Percentiles rank a stretch among this genome's conserved stretches.
Conservation (phyloP, 2,113 vertebrate genomes). For the Pelodiscus sinensis region DNA sequence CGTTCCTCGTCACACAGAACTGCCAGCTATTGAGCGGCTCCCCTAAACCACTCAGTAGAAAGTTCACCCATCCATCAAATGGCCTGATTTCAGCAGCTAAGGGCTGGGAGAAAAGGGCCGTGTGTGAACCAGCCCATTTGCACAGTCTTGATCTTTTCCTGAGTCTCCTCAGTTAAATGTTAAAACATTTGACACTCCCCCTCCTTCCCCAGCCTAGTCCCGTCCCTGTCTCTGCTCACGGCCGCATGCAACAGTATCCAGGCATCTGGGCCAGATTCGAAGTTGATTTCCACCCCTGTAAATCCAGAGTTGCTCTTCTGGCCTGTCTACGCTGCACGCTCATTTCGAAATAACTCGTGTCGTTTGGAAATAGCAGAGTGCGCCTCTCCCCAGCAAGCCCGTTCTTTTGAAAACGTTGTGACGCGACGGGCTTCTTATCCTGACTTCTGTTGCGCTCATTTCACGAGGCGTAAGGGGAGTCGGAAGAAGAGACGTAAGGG, state of each 20-base stretch:
- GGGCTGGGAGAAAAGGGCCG: background rate
- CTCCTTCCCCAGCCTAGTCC: fast-evolving
- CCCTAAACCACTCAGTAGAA: background rate
- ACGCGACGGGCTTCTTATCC: no score
- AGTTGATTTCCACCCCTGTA: background rate
- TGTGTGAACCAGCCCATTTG: background rate
- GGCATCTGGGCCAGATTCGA: background rate
- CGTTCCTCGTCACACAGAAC: background rate
- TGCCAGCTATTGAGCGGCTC: constrained; percentile 1
- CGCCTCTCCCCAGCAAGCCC: no score
- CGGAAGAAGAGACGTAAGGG: no score
- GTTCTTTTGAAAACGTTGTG: no score
- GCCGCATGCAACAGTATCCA: background rate
- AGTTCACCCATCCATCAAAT: constrained; percentile 11
- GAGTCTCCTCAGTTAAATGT: background rate
- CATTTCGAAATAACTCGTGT: no score
- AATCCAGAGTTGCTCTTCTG: background rate
- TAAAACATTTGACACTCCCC: background rate
- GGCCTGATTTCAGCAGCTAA: background rate
- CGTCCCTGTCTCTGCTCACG: background rate
- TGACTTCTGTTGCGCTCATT: no score
- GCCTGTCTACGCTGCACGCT: no score
- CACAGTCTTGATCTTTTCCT: background rate
- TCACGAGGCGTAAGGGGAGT: no score
- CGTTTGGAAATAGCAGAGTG: no score